Percentiles rank a stretch among this genome's conserved stretches.
phyloP scores from a whole-genome alignment of 2,113 vertebrate genomes.

The Menura novaehollandiae region DNA sequence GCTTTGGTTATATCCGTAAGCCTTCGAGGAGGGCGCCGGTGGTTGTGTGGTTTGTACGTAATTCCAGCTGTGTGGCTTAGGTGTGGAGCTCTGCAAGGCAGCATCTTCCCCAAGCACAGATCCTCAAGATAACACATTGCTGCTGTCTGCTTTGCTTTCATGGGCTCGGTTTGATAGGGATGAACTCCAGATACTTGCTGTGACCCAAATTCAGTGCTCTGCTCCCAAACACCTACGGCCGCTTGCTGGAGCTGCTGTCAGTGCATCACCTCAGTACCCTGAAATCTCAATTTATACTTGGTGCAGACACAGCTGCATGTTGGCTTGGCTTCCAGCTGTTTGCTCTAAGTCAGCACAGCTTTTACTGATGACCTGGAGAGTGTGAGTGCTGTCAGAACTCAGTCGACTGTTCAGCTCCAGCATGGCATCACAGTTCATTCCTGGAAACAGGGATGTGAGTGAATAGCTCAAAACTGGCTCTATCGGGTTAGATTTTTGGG shows the following conservation, averaged over 20 bases:
- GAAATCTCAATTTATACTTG: neutral
- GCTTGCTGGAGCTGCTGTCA: neutral
- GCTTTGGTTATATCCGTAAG: rapidly evolving
- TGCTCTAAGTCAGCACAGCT: neutral
- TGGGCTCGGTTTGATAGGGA: rapidly evolving
- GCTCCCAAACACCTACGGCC: neutral
- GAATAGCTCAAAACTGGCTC: neutral
- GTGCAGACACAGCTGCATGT: neutral
- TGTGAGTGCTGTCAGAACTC: neutral
- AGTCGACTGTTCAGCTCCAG: neutral
- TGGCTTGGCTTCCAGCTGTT: constrained; percentile 11
- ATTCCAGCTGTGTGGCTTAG: neutral
- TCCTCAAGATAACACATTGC: neutral
- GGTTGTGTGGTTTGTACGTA: rapidly evolving
- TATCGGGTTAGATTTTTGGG: neutral
- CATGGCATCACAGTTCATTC: rapidly evolving
- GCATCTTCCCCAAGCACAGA: neutral
- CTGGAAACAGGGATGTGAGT: neutral
- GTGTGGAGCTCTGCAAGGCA: neutral
- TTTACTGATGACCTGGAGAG: neutral
- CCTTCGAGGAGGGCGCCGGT: rapidly evolving
- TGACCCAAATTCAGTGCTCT: neutral
- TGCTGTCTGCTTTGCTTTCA: neutral
- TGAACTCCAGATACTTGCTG: neutral
- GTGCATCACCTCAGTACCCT: neutral